Conservation (phyloP, 2,797 vertebrate species). For the Galaxias olidus region DNA sequence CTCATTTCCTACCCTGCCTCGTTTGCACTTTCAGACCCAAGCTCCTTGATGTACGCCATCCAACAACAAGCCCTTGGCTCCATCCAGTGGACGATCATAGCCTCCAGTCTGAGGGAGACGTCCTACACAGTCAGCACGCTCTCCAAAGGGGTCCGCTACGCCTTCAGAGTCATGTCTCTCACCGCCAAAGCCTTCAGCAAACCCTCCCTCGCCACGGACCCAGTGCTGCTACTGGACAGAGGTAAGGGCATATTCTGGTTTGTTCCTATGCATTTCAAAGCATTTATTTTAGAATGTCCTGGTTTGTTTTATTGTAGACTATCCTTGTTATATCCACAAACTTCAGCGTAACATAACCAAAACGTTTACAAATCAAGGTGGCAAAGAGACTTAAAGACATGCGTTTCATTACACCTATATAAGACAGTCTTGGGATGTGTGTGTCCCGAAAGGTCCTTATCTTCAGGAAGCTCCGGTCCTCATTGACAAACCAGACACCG, state of each 20-base stretch:
- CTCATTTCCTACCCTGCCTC: neutral
- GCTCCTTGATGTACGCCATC: slow-evolving; percentile 86
- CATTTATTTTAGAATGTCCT: no score
- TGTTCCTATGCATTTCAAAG: no score
- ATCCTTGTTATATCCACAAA: no score
- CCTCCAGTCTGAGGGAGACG: slow-evolving; percentile 81
- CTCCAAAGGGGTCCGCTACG: slow-evolving; percentile 85
- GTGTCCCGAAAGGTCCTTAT: slow-evolving; percentile 80
- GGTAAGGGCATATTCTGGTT: slow-evolving; percentile 64
- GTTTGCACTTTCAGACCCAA: slow-evolving; percentile 76
- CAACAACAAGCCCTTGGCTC: slow-evolving; percentile 94
- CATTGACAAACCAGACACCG: slow-evolving; percentile 88
- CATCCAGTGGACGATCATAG: slow-evolving; percentile 91
- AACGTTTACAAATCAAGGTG: no score
- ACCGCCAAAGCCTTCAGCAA: slow-evolving; percentile 94
- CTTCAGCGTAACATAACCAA: no score
- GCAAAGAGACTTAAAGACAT: no score
- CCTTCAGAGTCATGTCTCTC: slow-evolving; percentile 90
- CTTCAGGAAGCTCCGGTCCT: slow-evolving; percentile 86
- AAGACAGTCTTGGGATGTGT: neutral
- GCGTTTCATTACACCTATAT: no score
- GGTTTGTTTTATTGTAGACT: no score
- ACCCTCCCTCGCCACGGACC: slow-evolving; percentile 84
- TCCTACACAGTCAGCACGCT: slow-evolving; percentile 80
- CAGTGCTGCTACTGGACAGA: slow-evolving; percentile 83